Base-by-base conservation (phyloP, 2,113 vertebrate genomes). In the Anguilla rostrata region DNA sequence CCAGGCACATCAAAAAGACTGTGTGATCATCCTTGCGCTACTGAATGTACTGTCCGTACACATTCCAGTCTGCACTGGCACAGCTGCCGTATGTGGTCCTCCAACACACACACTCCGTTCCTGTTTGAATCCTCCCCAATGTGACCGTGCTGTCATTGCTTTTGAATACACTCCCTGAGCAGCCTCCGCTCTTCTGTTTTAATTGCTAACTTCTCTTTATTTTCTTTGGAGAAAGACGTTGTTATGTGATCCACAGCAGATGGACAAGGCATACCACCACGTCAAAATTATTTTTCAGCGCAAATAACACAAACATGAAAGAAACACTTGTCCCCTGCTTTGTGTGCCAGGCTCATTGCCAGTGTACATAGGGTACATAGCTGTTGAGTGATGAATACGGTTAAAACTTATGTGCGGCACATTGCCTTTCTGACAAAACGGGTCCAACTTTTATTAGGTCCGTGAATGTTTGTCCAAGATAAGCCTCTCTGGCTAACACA, bases 201-300 rank as follows among this genome's bases (percentile, higher is more conserved):
- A 75, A 75, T 75, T 75, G 26, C 26, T 14, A 34, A 34, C 71
- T 5, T 75, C n/a, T 29, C 26, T 29, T 75, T 75, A 26, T 75
- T 75, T 34, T 75, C 71, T 34, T 75, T 75, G 71, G 71, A 75
- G 71, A 12, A 34, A 34, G n/a, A 34, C 34, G 12, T 9, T 14
- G n/a, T 75, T 34, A 75, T 34, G 71, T 34, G n/a, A 75, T 75
- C 29, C 71, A 34, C 71, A 34, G 71, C 71, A 75, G 71, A 75
- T 75, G 71, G n/a, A 75, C 71, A 34, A 34, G 26, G 26, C 71
- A 66, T 66, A 66, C 60, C 60, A 66, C 26, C 1, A 34, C 34
- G n/a, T 75, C 71, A 75, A n/a, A 75, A 75, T 75, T n/a, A 29
- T 22, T 75, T 75, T 75, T 75, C 71, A n/a, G 71, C 71, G 34